A percentile compares a stretch with the other conserved stretches of the same genome.
Evolutionary conservation across 1,140 invertebrate genomes (phyloP).

Genomic region (Drosophila persimilis): DNA sequence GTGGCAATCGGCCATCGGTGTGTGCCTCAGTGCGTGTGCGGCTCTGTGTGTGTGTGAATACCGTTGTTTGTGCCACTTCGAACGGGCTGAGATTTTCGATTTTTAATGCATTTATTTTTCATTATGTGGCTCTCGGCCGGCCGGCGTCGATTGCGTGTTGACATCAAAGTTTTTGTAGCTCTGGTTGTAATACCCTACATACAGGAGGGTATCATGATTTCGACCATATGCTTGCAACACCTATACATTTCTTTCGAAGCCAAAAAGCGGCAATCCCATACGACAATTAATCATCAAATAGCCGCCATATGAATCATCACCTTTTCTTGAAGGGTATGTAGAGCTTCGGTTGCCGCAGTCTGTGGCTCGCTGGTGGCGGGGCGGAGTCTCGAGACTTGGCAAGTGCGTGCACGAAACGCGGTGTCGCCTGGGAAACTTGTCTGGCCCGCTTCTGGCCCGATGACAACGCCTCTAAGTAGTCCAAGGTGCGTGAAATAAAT

Average conservation of each 20-base stretch:
- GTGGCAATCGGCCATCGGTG: slow-evolving; percentile 26
- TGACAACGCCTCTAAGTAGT: slow-evolving; percentile 71
- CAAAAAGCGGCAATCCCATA: too few relatives aligned
- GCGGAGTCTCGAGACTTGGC: slow-evolving; percentile 58
- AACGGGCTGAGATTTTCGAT: slow-evolving; percentile 74
- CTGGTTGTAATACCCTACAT: neutral
- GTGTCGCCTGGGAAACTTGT: slow-evolving; percentile 56
- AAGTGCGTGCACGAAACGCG: slow-evolving; percentile 47
- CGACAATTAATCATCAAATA: too few relatives aligned
- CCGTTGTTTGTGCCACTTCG: slow-evolving; percentile 77
- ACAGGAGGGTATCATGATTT: too few relatives aligned
- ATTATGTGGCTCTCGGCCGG: slow-evolving; percentile 55
- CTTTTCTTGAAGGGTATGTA: neutral
- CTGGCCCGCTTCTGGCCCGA: slow-evolving; percentile 52
- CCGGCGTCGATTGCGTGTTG: slow-evolving; percentile 69
- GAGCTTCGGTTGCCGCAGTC: neutral
- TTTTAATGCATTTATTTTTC: slow-evolving; percentile 69
- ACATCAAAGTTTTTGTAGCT: slow-evolving; percentile 40
- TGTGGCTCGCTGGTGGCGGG: slow-evolving; percentile 19
- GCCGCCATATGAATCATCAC: too few relatives aligned
- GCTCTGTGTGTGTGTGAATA: slow-evolving; percentile 35
- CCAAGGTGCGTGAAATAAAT: slow-evolving; percentile 80
- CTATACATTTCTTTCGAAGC: too few relatives aligned
- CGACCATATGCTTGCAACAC: too few relatives aligned
- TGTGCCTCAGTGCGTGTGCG: slow-evolving; percentile 6